These are phyloP conservation scores for Leptinotarsa rubiginosa DNA, from an alignment of 2,888 invertebrate species.

Conservation along the genomic window DNA sequence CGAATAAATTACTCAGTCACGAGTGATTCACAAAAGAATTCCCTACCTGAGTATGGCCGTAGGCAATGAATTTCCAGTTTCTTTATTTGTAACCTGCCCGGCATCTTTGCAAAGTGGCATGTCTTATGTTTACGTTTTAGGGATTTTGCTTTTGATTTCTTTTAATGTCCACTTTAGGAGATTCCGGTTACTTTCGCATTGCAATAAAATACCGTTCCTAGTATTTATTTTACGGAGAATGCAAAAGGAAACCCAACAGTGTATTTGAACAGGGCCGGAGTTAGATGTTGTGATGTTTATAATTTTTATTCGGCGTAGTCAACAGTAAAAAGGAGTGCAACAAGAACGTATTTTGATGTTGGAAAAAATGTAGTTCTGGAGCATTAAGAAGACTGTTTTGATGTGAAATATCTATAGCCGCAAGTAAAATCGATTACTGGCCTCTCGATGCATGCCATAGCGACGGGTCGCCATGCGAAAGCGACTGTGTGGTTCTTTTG, in stretches of 20 bases:
- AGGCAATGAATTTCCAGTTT: conserved; percentile 14
- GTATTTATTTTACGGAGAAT: background rate
- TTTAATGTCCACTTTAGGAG: conserved; percentile 4
- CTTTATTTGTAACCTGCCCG: conserved; percentile 10
- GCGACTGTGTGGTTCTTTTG: no score
- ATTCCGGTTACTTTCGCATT: background rate
- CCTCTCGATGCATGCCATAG: no score
- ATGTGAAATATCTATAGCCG: no score
- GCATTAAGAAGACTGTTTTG: no score
- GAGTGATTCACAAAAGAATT: conserved; percentile 15
- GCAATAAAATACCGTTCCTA: background rate
- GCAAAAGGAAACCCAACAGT: background rate
- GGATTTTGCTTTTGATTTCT: conserved; percentile 17
- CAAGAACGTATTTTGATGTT: no score
- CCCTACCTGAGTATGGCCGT: conserved; percentile 4
- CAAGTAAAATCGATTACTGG: no score
- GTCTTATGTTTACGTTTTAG: conserved; percentile 14
- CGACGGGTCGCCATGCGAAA: no score
- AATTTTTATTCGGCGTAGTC: no score
- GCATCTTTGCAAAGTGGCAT: conserved; percentile 1
- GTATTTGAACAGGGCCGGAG: background rate
- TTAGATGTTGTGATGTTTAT: no score
- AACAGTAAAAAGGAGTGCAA: no score
- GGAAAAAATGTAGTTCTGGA: no score
- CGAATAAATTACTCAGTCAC: background rate